These are phyloP conservation scores for Coranthus polyacanthus DNA, from an alignment of 2,797 vertebrate genomes.

Conservation along the genomic window DNA sequence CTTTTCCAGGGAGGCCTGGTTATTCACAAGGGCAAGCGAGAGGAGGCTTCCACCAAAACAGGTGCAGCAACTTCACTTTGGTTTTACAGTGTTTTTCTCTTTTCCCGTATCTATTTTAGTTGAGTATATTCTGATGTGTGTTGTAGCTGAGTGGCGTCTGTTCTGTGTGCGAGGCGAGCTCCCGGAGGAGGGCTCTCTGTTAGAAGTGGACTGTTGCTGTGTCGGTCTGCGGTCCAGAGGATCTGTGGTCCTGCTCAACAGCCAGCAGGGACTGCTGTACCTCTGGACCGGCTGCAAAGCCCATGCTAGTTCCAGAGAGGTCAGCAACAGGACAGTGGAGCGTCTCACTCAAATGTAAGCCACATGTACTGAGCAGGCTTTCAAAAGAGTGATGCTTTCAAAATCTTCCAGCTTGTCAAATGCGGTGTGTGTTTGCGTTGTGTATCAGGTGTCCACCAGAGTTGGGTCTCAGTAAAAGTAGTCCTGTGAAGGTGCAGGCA, in stretches of 20 bases:
- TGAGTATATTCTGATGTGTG: conserved; percentile 3
- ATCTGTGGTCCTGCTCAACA: conserved; percentile 77
- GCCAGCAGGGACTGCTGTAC: conserved; percentile 79
- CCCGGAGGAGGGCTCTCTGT: conserved; percentile 79
- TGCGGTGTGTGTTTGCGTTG: conserved; percentile 5
- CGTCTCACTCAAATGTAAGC: conserved; percentile 79
- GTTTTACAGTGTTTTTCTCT: background rate
- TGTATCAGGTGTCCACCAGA: conserved; percentile 80
- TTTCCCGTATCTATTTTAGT: background rate
- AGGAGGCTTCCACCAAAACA: conserved; percentile 52
- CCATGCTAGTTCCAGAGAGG: conserved; percentile 76
- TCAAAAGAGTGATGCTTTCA: background rate
- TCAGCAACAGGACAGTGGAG: conserved; percentile 77
- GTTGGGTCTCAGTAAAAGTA: conserved; percentile 73
- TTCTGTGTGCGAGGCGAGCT: conserved; percentile 85
- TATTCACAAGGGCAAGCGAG: conserved; percentile 77
- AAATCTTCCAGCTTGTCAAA: background rate
- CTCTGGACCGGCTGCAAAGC: conserved; percentile 87
- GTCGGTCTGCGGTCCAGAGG: conserved; percentile 84
- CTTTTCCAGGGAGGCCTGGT: conserved; percentile 86
- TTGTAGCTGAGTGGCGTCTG: conserved; percentile 77
- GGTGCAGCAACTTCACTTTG: conserved; percentile 60
- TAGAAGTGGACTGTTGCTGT: conserved; percentile 83
- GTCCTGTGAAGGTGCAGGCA: conserved; percentile 67
- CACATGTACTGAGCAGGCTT: background rate